Evolutionary conservation across 2,797 vertebrate genomes (phyloP).

Genomic region (Pelochelys cantorii): DNA sequence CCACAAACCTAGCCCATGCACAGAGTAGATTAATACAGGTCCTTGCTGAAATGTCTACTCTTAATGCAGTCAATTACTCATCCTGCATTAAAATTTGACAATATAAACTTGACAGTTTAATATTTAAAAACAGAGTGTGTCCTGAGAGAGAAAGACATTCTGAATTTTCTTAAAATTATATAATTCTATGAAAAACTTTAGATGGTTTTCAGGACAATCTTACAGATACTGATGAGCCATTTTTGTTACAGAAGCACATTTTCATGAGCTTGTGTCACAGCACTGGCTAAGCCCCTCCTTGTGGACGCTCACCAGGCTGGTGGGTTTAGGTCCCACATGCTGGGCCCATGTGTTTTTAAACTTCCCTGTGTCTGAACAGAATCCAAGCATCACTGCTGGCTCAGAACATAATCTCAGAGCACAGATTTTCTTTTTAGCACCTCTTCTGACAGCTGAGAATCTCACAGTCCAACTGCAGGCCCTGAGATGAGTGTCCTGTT

Average conservation of each 20-base stretch:
- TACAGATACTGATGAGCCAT: neutral
- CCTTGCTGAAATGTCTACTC: constrained; percentile 13
- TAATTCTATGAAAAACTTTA: neutral
- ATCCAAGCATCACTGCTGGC: neutral
- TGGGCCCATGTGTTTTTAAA: neutral
- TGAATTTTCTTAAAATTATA: neutral
- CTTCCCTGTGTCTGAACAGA: neutral
- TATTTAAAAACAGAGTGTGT: neutral
- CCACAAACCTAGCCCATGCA: neutral
- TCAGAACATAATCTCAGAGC: neutral
- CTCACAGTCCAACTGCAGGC: neutral
- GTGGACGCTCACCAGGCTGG: neutral
- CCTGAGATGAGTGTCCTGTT: neutral
- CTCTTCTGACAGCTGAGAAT: neutral
- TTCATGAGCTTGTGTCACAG: neutral
- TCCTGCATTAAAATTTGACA: neutral
- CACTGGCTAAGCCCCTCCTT: neutral
- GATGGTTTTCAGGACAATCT: neutral
- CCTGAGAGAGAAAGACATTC: neutral
- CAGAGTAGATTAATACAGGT: constrained; percentile 9
- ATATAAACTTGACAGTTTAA: neutral
- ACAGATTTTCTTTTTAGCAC: neutral
- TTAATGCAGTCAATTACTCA: constrained; percentile 18
- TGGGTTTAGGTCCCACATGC: neutral
- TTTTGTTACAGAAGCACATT: neutral